Evolutionary conservation across 2,113 vertebrate species (phyloP), one percentile per base, ranked within the genome.

Genomic region (Dipodomys ordii): DNA sequence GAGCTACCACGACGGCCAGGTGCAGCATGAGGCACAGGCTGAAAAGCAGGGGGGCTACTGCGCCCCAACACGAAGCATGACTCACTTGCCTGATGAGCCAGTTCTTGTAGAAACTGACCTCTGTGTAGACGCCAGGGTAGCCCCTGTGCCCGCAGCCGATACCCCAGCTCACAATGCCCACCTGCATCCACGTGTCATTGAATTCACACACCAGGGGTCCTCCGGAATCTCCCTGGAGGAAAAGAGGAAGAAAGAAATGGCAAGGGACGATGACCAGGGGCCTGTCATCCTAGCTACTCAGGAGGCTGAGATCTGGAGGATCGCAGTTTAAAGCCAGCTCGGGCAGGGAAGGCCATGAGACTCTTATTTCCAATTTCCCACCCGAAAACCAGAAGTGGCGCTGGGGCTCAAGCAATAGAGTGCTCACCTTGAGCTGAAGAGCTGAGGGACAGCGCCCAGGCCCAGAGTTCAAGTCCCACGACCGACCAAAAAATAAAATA

Each of bases 161-260:
- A n/a, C 94, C 93, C 97, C 96, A 97, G 93, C 96, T 97, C 79
- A 96, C 94, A 2, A 97, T 80, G 4, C 97, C 96, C 53, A 97
- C 91, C 35, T 96, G 97, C 39, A 94, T 9, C 96, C 96, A 97
- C 0, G 87, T 83, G 0, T 60, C 0, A 7, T 96, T 94, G 64
- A 91, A 35, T 76, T 97, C 95, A 83, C 96, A 97, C 69, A 93
- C 95, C 82, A 97, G 28, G 16, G 97, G 96, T 0, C 96, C 93
- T 71, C 96, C 97, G 35, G 96, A 97, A 87, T 97, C 97, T 88
- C 96, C 97, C 97, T 97, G 67, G 57, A 89, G 84, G 88, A 83
- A 97, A 30, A 91, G 44, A 95, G 39, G 39, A 82, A 86, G n/a
- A 94, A 71, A 92, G 3, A 90, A 69, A 93, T 12, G 25, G 15